Evolutionary conservation across 2,888 invertebrate species (phyloP), one percentile per base, ranked within the genome.

Genomic region (Lasioglossum pauxillum): DNA sequence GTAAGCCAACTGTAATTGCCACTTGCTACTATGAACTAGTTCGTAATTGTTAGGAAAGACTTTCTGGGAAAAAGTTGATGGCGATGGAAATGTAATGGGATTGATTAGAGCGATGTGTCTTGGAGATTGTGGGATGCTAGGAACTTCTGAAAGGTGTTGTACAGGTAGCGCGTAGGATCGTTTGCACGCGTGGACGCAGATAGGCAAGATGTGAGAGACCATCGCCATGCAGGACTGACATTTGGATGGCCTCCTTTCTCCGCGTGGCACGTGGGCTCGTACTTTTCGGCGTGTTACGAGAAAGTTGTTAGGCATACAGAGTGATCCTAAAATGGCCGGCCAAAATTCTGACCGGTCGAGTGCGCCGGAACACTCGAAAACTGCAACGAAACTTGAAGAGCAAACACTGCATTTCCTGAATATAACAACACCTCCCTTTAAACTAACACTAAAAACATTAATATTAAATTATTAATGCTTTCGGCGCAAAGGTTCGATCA

Each of bases 191-290:
- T 69, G 60, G 35, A 72, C 71, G n/a, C 67, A 53, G 71, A 76
- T 72, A 75, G 75, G 67, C 60, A 57, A 87, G 87, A 88, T 85
- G 78, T 74, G 76, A 84, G 85, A 60, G 23, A 69, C 23, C 80
- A 88, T 79, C 84, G 84, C 81, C 84, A 83, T 79, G 85, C 85
- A 88, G 85, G 83, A 90, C 86, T 91, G 91, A 91, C 91, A 91
- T 91, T 91, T 91, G 83, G 91, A 90, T 91, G 90, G 90, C 91
- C 91, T 91, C 90, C 91, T 91, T 91, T 91, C 91, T 91, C 90
- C 89, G 60, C 71, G 80, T 80, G 87, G 85, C 86, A 90, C 87
- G 91, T 90, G 87, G 87, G 88, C 79, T 80, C 83, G 82, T 84
- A 88, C 88, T 90, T 91, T 91, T 92, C 90, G 90, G 89, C 87